phyloP scores from a whole-genome alignment of 2,797 vertebrate species.

The Prunella strophiata region DNA sequence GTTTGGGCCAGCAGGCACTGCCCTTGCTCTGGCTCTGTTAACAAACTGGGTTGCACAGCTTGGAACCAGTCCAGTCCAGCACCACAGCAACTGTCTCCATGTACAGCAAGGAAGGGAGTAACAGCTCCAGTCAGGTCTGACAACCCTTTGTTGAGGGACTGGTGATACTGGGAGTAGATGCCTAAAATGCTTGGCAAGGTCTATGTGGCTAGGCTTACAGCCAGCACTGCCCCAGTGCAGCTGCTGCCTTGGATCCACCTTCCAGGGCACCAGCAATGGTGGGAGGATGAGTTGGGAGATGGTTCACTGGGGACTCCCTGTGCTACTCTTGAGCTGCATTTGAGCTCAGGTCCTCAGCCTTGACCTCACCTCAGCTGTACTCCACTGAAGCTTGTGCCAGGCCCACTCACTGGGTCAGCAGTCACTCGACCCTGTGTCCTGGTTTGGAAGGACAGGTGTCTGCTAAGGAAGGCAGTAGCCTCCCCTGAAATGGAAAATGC shows the following conservation, averaged over 20 bases:
- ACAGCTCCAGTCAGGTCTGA: neutral
- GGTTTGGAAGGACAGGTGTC: too few relatives aligned
- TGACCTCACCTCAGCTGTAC: neutral
- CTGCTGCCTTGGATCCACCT: neutral
- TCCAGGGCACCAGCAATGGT: neutral
- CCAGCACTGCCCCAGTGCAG: neutral
- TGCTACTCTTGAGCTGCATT: neutral
- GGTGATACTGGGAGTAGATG: neutral
- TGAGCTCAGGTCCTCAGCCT: neutral
- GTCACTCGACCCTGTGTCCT: accelerated
- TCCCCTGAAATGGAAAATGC: too few relatives aligned
- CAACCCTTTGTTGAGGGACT: neutral
- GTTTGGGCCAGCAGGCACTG: neutral
- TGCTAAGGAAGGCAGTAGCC: too few relatives aligned
- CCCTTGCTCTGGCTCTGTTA: neutral
- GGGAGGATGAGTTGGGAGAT: neutral
- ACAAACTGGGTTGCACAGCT: neutral
- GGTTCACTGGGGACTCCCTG: neutral
- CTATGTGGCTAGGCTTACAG: neutral
- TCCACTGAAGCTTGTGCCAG: neutral
- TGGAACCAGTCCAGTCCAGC: neutral
- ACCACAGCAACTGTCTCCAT: neutral
- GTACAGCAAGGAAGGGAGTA: neutral
- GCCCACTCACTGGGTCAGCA: neutral
- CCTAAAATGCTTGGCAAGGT: neutral